phyloP scores from a whole-genome alignment of 2,797 vertebrate genomes.

The Argyrosomus regius region DNA sequence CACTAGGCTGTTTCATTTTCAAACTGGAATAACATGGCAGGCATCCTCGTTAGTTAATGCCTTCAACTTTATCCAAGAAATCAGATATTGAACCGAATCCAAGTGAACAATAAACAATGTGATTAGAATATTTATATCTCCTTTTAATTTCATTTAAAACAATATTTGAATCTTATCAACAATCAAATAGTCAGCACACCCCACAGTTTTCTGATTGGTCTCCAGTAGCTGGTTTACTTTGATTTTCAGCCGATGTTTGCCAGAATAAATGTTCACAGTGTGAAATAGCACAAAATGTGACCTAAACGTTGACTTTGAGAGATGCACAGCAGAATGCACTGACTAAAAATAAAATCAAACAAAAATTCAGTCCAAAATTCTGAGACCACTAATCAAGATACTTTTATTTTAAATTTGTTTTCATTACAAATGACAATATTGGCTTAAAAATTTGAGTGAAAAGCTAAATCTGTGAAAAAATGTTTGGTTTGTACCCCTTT shows the following conservation, averaged over 20 bases:
- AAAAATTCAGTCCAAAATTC: too few relatives aligned
- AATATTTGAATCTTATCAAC: neutral
- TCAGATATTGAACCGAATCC: neutral
- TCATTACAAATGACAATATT: too few relatives aligned
- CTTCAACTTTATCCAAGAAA: neutral
- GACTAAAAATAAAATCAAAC: neutral
- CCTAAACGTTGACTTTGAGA: neutral
- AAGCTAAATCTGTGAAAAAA: too few relatives aligned
- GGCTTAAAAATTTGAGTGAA: too few relatives aligned
- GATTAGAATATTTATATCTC: neutral
- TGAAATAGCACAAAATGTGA: neutral
- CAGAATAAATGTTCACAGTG: neutral
- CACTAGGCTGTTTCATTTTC: neutral
- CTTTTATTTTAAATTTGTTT: too few relatives aligned
- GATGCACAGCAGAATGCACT: neutral
- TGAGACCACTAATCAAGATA: too few relatives aligned
- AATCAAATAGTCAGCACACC: conserved; percentile 5
- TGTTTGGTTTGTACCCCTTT: too few relatives aligned
- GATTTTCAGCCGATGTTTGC: conserved; percentile 12
- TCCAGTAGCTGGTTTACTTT: conserved; percentile 11
- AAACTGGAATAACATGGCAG: neutral
- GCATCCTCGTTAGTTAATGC: too few relatives aligned
- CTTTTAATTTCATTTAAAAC: neutral
- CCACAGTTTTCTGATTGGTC: neutral
- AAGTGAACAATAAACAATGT: neutral